Evolutionary conservation across 2,113 vertebrate genomes (phyloP).

Genomic region (Erythrocercus mccallii): DNA sequence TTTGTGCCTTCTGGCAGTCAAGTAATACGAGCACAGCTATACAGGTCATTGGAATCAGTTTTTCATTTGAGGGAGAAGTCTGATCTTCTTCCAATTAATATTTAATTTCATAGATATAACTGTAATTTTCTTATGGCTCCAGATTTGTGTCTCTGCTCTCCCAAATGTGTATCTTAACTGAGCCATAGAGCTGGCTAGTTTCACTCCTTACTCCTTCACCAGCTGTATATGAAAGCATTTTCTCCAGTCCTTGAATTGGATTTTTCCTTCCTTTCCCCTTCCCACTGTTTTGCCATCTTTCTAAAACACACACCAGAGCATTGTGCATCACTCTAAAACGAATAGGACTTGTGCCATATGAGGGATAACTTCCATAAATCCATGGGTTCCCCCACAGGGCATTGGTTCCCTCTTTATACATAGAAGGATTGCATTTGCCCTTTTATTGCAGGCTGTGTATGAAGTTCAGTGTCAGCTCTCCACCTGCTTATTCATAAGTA

Average conservation of each 20-base stretch:
- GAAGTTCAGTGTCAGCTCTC: background rate
- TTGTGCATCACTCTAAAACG: background rate
- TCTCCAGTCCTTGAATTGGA: background rate
- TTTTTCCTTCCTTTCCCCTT: background rate
- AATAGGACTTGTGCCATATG: background rate
- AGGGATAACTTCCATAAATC: background rate
- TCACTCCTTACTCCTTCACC: background rate
- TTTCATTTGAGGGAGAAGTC: background rate
- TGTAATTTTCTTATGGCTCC: background rate
- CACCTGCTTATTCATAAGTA: background rate
- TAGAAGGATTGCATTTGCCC: background rate
- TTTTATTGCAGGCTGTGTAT: fast-evolving
- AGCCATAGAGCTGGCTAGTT: background rate
- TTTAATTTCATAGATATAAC: background rate
- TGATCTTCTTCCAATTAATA: background rate
- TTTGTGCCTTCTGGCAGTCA: background rate
- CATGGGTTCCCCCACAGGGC: background rate
- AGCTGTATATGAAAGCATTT: background rate
- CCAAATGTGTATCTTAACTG: background rate
- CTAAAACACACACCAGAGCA: background rate
- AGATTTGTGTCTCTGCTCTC: background rate
- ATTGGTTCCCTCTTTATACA: background rate
- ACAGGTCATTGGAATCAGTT: background rate
- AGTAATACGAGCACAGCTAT: background rate
- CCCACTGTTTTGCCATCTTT: background rate